Evolutionary conservation across 2,113 vertebrate species (phyloP), one percentile per base, ranked within the genome.

Genomic region (Aviceda subcristata): DNA sequence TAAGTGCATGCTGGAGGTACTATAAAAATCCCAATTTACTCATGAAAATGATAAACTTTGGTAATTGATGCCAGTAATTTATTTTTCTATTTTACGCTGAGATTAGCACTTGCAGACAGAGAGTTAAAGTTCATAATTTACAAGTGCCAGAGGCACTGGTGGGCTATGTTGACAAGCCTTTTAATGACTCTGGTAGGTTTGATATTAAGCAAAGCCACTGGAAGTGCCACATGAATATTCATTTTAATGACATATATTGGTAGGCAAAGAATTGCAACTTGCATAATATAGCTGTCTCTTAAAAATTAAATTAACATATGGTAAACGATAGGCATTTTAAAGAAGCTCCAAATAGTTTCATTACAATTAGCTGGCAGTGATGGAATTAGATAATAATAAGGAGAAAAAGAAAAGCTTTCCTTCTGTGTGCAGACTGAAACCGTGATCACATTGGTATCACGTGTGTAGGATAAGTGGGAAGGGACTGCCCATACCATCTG

Each of bases 201-300:
- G 71, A 82, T 94, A 90, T 92, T 94, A 81, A 60, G 83, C 39
- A 91, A 86, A 94, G 74, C 81, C 69, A 88, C n/a, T 62, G 68
- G 39, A 94, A 45, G 83, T 96, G 76, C 62, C 38, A 16, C 62
- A 93, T 97, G 94, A 97, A 94, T 98, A 97, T 97, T 98, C 86
- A 90, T 94, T 94, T 93, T 88, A 88, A 90, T 95, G 73, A 36
- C 43, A 67, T 60, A 81, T 45, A 67, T 73, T 90, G 68, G 60
- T 94, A 60, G 91, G 74, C 8, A 10, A 88, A 92, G 92, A 94
- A 95, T 88, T 95, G 55, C 86, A 94, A 95, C 96, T 97, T 93
- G 91, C 66, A 38, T 2, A 14, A 41, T 76, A 32, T 88, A 92
- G 34, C 67, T 82, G 68, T 88, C 76, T 96, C 86, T 88, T 94